A percentile compares a stretch with the other conserved stretches of the same genome.
phyloP scores from a whole-genome alignment of 2,797 vertebrate genomes.

The Spinibarbus caldwelli region DNA sequence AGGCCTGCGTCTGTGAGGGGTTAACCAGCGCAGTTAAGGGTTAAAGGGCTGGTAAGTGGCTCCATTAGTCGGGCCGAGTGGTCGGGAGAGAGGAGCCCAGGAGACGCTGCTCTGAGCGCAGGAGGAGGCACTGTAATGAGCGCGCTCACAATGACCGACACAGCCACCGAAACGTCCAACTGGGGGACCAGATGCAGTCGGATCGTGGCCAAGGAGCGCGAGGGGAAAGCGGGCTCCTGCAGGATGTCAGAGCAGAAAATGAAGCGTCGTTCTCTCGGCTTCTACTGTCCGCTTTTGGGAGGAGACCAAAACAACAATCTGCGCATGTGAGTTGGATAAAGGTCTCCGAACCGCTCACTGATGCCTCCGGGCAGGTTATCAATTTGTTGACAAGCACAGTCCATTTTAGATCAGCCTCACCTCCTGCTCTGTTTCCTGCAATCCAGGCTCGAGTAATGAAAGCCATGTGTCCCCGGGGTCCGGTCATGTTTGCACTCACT shows the following conservation, averaged over 20 bases:
- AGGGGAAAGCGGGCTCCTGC: background rate
- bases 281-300: background rate
- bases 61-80: conserved; percentile 74
- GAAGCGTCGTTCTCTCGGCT: background rate
- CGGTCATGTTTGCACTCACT: conserved; percentile 51
- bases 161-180: conserved; percentile 60
- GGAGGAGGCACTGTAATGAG: conserved; percentile 5
- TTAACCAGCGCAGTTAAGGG: conserved; percentile 79
- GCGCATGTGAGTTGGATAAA: conserved; percentile 68
- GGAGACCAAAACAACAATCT: background rate
- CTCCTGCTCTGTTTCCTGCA: conserved; percentile 59
- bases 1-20: conserved; percentile 76
- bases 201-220: background rate
- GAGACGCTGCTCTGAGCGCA: background rate
- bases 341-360: conserved; percentile 34
- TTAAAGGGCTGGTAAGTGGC: conserved; percentile 80
- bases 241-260: background rate
- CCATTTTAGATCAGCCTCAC: conserved; percentile 66
- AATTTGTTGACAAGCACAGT: conserved; percentile 56
- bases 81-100: conserved; percentile 32
- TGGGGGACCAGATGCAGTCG: background rate
- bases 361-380: conserved; percentile 50
- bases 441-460: conserved; percentile 53
- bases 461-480: conserved; percentile 42
- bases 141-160: conserved; percentile 29